A percentile compares a stretch with the other conserved stretches of the same genome.
Conservation (phyloP, 2,888 invertebrate genomes). For the Marronus borbonicus region DNA sequence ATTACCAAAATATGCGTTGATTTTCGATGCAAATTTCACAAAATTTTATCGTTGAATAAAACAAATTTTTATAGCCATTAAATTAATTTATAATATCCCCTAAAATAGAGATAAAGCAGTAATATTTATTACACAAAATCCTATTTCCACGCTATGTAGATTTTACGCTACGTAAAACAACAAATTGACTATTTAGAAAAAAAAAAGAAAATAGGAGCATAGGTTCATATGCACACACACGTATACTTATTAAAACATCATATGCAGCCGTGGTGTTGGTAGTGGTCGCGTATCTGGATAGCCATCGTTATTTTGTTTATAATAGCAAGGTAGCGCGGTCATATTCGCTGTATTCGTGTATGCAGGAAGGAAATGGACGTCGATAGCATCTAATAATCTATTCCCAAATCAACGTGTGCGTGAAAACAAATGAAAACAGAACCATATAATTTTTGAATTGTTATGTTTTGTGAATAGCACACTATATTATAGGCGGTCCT, state of each 20-base stretch:
- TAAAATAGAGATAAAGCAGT: not conserved
- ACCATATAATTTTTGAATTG: conserved; percentile 51
- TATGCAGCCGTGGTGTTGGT: conserved; percentile 4
- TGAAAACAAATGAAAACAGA: conserved; percentile 64
- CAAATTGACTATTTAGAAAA: conserved; percentile 34
- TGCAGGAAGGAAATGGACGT: conserved; percentile 63
- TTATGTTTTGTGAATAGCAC: conserved; percentile 14
- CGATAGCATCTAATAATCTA: conserved; percentile 63
- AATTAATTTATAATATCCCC: conserved; percentile 1
- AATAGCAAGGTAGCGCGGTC: conserved; percentile 46
- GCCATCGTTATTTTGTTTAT: conserved; percentile 38
- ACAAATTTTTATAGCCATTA: conserved; percentile 9
- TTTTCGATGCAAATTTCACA: not conserved
- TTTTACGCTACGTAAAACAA: conserved; percentile 42
- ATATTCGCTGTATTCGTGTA: conserved; percentile 42
- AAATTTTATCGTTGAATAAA: not conserved
- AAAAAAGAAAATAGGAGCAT: not conserved
- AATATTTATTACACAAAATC: conserved; percentile 2
- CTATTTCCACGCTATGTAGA: conserved; percentile 17
- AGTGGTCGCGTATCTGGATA: not conserved
- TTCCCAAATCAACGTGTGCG: conserved; percentile 60
- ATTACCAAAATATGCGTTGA: not conserved
- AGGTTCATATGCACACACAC: not conserved
- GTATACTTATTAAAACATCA: conserved; percentile 1
- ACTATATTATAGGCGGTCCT: too few relatives aligned